Evolutionary conservation across 2,888 invertebrate genomes (phyloP).

Genomic region (Apamea monoglypha): DNA sequence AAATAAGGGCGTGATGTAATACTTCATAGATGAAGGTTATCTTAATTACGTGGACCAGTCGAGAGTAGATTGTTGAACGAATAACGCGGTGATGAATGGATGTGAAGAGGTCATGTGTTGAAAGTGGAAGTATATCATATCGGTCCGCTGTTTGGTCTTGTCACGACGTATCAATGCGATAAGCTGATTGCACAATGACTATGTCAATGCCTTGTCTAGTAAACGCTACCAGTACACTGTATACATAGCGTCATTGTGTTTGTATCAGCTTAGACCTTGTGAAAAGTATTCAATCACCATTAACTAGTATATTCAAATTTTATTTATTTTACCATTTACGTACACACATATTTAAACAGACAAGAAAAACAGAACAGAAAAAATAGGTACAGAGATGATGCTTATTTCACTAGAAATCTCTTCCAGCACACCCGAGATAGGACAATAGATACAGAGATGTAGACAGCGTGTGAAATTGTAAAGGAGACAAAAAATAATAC

Average conservation of each 20-base stretch:
- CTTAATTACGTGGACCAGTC: background rate
- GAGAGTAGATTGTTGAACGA: background rate
- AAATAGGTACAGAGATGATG: too few relatives aligned
- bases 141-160: background rate
- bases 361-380: too few relatives aligned
- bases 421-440: too few relatives aligned
- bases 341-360: too few relatives aligned
- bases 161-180: conserved; percentile 26
- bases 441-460: too few relatives aligned
- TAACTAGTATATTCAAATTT: background rate
- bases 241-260: background rate
- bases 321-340: too few relatives aligned
- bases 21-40: background rate
- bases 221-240: conserved; percentile 11
- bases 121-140: conserved; percentile 20
- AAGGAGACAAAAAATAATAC: too few relatives aligned
- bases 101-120: background rate
- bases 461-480: too few relatives aligned
- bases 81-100: background rate
- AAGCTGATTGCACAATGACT: conserved; percentile 24
- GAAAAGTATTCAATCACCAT: background rate
- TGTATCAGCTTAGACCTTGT: background rate
- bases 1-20: background rate
- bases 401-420: too few relatives aligned
- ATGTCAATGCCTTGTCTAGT: conserved; percentile 1